Evolutionary conservation across 2,888 invertebrate species (phyloP).

Genomic region (Elegia similella): DNA sequence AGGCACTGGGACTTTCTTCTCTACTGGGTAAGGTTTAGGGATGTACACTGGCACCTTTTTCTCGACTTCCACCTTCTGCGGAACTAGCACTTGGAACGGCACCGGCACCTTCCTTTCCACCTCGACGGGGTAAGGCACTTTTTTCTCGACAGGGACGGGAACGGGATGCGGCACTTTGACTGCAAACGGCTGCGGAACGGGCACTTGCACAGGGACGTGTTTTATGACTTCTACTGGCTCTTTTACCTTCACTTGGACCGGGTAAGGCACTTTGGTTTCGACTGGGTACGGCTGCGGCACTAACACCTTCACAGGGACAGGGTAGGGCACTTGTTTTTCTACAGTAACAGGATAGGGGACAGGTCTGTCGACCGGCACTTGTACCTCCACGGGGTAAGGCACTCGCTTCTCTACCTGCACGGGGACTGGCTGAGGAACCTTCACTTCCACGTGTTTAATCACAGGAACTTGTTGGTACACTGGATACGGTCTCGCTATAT

Average conservation of each 20-base stretch:
- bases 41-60: constrained; percentile 55
- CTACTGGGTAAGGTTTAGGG: constrained; percentile 42
- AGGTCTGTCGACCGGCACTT: constrained; percentile 65
- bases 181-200: constrained; percentile 73
- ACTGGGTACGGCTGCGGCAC: constrained; percentile 77
- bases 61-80: constrained; percentile 60
- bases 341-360: constrained; percentile 62
- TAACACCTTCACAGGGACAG: constrained; percentile 65
- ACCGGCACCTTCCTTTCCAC: constrained; percentile 73
- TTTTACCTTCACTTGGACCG: constrained; percentile 69
- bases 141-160: constrained; percentile 71
- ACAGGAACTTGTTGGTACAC: constrained; percentile 70
- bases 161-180: constrained; percentile 79
- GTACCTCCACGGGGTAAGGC: constrained; percentile 64
- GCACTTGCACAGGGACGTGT: constrained; percentile 66
- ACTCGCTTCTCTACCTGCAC: constrained; percentile 65
- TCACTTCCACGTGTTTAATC: constrained; percentile 63
- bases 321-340: constrained; percentile 69
- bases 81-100: constrained; percentile 62
- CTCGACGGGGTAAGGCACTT: constrained; percentile 68
- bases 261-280: constrained; percentile 79
- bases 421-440: constrained; percentile 65
- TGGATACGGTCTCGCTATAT: constrained; percentile 72
- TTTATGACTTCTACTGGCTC: constrained; percentile 69
- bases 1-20: constrained; percentile 51